Evolutionary conservation across 2,888 invertebrate genomes (phyloP), one percentile per base, ranked within the genome.

Genomic region (Pegoplata infirma): DNA sequence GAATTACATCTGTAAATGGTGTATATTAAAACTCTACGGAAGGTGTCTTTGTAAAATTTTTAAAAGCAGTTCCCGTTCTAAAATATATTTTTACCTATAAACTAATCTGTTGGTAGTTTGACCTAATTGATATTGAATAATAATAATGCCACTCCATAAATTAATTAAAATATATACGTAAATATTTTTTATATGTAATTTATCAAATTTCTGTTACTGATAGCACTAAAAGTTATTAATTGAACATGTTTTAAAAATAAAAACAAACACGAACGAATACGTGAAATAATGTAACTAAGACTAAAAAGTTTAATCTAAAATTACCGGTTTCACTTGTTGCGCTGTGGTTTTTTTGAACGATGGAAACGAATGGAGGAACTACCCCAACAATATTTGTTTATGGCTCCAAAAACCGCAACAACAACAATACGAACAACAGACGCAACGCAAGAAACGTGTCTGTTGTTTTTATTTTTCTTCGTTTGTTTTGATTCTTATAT

Each of bases 401-500:
- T 40, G 23, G 14, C 51, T 63, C 25, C 14, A 25, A n/a, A 10
- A 14, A 66, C 40, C 19, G 1, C 7, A 46, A 5, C 40, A 55
- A 55, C 46, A 59, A 32, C 17, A 53, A 53, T 12, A 16, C 6
- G 23, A 28, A 0, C 14, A 23, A 3, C 14, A 53, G 4, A 28
- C 25, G 25, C 7, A 58, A 23, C 10, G 1, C 2, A 59, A 16
- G 14, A 47, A 68, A 59, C 53, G 21, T 53, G 47, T 63, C 17
- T 47, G 5, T 25, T 14, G 12, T 67, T 17, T 59, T 71, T 32
- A 49, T 58, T 19, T 69, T 55, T 40, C n/a, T n/a, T 77, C 56
- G 8, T 79, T 79, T 79, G 79, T 79, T 79, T 79, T 75, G 75
- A 72, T 75, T 72, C 53, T 67, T 32, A 1, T 25, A 53, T 79